These are phyloP conservation scores for Mastigias papua DNA, from an alignment of 30 jellyfish, hydroid and myxozoan genomes.

Conservation along the genomic window DNA sequence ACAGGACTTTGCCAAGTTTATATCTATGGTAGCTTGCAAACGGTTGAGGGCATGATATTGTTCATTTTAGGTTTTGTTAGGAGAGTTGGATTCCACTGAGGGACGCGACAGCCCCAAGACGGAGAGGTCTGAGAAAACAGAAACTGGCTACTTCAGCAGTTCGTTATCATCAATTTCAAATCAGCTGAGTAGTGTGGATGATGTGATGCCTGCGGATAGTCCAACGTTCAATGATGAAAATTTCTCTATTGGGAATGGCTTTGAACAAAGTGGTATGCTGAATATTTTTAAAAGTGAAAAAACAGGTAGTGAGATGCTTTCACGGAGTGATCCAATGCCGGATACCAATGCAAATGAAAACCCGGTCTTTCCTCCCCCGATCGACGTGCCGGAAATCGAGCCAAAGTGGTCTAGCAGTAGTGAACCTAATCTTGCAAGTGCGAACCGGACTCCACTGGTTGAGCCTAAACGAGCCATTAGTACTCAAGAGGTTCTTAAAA, in stretches of 20 bases:
- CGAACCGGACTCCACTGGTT: slow-evolving; percentile 22
- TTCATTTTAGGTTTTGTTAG: background rate
- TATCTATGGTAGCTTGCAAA: background rate
- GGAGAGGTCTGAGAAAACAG: slow-evolving; percentile 70
- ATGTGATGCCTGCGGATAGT: slow-evolving; percentile 76
- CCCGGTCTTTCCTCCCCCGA: slow-evolving; percentile 28
- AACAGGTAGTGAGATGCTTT: slow-evolving; percentile 29
- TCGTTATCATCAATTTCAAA: slow-evolving; percentile 80
- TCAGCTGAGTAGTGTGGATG: slow-evolving; percentile 85
- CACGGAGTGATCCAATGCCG: slow-evolving; percentile 80
- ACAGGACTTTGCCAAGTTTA: background rate
- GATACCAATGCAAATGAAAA: slow-evolving; percentile 25
- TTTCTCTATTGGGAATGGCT: slow-evolving; percentile 34
- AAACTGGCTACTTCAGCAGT: slow-evolving; percentile 81
- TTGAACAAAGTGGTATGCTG: slow-evolving; percentile 53
- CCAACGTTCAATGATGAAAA: slow-evolving; percentile 45
- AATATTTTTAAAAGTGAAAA: slow-evolving; percentile 20
- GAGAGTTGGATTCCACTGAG: slow-evolving; percentile 70
- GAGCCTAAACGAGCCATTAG: slow-evolving; percentile 25
- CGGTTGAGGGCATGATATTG: background rate
- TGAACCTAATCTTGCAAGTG: slow-evolving; percentile 72
- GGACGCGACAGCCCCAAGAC: slow-evolving; percentile 83
- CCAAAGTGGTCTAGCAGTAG: slow-evolving; percentile 75
- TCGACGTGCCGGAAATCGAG: slow-evolving; percentile 15
- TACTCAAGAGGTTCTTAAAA: slow-evolving; percentile 50